Base-by-base conservation (phyloP, 1,140 invertebrate genomes). In the Conopomorpha cramerella region DNA sequence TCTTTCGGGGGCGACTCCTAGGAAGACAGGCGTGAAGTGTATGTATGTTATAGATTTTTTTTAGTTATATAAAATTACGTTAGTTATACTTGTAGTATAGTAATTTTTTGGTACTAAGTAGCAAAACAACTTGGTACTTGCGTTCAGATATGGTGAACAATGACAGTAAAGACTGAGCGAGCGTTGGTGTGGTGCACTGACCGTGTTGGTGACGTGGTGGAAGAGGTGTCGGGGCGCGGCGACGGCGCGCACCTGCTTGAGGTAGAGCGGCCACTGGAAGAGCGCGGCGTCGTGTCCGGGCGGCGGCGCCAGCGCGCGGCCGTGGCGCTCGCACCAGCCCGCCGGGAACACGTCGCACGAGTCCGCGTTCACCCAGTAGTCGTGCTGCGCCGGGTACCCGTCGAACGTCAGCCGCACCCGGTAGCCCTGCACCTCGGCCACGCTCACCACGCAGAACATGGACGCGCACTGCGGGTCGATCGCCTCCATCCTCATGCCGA, bases 321-420 rank as follows among this genome's bases (percentile, higher is more conserved):
- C 81, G 46, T 90, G 91, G 55, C 88, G 88, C 46, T 93, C 90
- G 56, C 93, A 94, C 90, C 92, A 98, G n/a, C 94, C 93, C 23
- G 87, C 83, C 4, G 92, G 93, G 68, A 98, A 98, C 23, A 98
- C 92, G 58, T 95, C 89, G 48, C 86, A 82, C 1, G 90, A 94
- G 61, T 97, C 90, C 0, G 90, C 89, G 76, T 96, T 95, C 8
- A 89, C 84, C 95, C 95, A 98, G 68, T 94, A 98, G 74, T 98
- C 93, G 64, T 93, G 93, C 56, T 86, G 85, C 41, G 91, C 89
- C 0, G 90, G 84, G 67, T 91, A 97, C 2, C 92, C 94, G 77
- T 97, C 95, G 74, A 98, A 96, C 70, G 94, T 92, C 3, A 98
- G 74, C 36, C 92, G 82, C 49, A 98, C 77, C 19, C 95, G 80